These are phyloP conservation scores for Harpagifer antarcticus DNA, from an alignment of 2,797 vertebrate genomes.

Conservation along the genomic window DNA sequence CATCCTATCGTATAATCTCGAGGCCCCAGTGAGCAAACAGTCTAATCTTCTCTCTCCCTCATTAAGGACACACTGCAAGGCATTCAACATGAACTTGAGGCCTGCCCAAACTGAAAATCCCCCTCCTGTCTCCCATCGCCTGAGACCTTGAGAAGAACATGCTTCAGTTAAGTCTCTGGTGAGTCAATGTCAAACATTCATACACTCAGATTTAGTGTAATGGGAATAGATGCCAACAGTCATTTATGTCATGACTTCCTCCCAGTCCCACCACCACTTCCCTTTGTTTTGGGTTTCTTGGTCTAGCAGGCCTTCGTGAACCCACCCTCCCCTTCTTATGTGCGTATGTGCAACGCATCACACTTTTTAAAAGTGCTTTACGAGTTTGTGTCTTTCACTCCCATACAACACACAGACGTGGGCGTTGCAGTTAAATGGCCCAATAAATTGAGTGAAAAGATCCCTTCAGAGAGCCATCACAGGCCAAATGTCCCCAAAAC, in stretches of 20 bases:
- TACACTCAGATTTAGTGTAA: conserved; percentile 51
- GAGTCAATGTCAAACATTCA: conserved; percentile 73
- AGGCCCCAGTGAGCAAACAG: conserved; percentile 68
- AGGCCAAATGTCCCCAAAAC: conserved; percentile 62
- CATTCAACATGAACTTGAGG: conserved; percentile 70
- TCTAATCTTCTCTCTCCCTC: conserved; percentile 72
- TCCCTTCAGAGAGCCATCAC: conserved; percentile 71
- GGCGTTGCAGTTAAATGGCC: conserved; percentile 73
- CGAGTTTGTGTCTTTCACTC: conserved; percentile 65
- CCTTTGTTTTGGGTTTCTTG: conserved; percentile 60
- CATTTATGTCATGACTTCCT: conserved; percentile 49
- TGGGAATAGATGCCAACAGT: conserved; percentile 40
- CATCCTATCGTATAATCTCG: conserved; percentile 66
- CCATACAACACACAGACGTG: conserved; percentile 66
- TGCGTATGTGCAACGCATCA: conserved; percentile 29
- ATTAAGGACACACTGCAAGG: conserved; percentile 72
- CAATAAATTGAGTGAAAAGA: conserved; percentile 81
- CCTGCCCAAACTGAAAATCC: conserved; percentile 42
- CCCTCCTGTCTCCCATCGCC: conserved; percentile 28
- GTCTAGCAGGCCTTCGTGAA: conserved; percentile 40
- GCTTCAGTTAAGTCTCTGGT: conserved; percentile 41
- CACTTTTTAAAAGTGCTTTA: conserved; percentile 66
- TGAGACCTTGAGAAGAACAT: conserved; percentile 50
- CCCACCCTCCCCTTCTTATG: conserved; percentile 45
- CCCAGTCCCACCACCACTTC: conserved; percentile 27